Evolutionary conservation across 2,888 invertebrate species (phyloP), one percentile per base, ranked within the genome.

Genomic region (Subacronicta megacephala): DNA sequence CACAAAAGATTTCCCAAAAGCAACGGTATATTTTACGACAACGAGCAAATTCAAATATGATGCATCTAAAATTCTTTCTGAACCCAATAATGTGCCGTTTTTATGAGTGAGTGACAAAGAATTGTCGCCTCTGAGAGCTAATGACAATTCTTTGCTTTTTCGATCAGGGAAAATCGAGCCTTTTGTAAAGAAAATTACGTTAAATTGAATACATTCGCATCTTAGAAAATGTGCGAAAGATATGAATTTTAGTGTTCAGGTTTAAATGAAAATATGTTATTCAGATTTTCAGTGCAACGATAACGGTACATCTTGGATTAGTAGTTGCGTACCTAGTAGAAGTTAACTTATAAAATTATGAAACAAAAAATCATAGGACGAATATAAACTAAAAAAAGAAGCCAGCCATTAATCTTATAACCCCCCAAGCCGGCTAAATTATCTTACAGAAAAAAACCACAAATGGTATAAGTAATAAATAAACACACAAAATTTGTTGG

Each of bases 171-270:
- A 78, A 80, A 81, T 81, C 78, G 75, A 82, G 80, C 73, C 62
- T 62, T 78, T 77, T 74, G 77, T 63, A 76, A 71, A 64, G 64
- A 63, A 73, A 77, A 83, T 80, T 75, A 75, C 75, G 72, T 75
- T 77, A 75, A 54, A 26, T 35, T 45, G 37, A 49, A 12, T 23
- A 37, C 15, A 23, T 16, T 35, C 18, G 9, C 26, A 45, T 53
- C 38, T 53, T 41, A 68, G 55, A 35, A 66, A 68, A 64, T 52
- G 57, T 58, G 58, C 71, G 73, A 64, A 55, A 57, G 15, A 3
- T 37, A 52, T 49, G 4, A 18, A 44, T 52, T 55, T 44, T 33
- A 44, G 42, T 52, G 52, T 40, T 33, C 13, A 3, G n/a, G 12
- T 46, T 26, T 20, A 29, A 6, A 3, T n/a, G 9, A 15, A 15